Percentiles rank a stretch among this genome's conserved stretches.
Evolutionary conservation across 2,797 vertebrate genomes (phyloP).

Genomic region (Oryzias sinensis): DNA sequence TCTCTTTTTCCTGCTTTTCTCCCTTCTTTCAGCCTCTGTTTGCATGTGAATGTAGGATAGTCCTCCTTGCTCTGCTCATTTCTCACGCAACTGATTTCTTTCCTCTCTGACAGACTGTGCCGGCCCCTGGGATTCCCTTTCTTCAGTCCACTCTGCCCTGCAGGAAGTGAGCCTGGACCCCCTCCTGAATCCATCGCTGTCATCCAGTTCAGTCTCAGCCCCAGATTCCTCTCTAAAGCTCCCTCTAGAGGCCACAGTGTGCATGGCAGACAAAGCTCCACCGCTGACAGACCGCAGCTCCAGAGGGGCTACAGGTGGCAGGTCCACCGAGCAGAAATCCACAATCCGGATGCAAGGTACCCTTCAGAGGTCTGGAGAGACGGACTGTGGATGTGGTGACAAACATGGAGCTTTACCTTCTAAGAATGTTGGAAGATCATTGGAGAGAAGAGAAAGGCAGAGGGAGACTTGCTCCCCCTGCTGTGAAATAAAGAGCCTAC

Average conservation of each 20-base stretch:
- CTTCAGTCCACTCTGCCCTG: constrained; percentile 94
- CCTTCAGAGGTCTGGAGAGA: constrained; percentile 72
- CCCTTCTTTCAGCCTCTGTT: constrained; percentile 12
- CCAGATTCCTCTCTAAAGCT: constrained; percentile 89
- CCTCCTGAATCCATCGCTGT: constrained; percentile 88
- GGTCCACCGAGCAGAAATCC: constrained; percentile 86
- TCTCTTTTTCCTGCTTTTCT: background rate
- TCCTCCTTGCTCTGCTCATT: constrained; percentile 12
- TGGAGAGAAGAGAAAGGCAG: constrained; percentile 73
- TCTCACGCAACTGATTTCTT: constrained; percentile 33
- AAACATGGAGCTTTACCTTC: constrained; percentile 76
- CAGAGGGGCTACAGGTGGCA: constrained; percentile 83
- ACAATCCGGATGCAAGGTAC: constrained; percentile 73
- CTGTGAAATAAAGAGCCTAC: constrained; percentile 78
- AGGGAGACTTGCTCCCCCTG: constrained; percentile 70
- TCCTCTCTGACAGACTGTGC: constrained; percentile 84
- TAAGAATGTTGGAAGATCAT: constrained; percentile 72
- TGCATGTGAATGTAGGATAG: constrained; percentile 56
- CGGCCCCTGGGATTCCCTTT: constrained; percentile 91
- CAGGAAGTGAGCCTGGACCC: constrained; percentile 93
- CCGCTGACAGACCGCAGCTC: constrained; percentile 67
- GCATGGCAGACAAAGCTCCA: constrained; percentile 79
- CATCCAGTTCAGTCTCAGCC: constrained; percentile 92
- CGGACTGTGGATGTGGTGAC: constrained; percentile 64
- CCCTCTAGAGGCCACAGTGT: constrained; percentile 88